These are phyloP conservation scores for Phylloscopus collybita DNA, from an alignment of 2,797 vertebrate genomes.

Conservation along the genomic window DNA sequence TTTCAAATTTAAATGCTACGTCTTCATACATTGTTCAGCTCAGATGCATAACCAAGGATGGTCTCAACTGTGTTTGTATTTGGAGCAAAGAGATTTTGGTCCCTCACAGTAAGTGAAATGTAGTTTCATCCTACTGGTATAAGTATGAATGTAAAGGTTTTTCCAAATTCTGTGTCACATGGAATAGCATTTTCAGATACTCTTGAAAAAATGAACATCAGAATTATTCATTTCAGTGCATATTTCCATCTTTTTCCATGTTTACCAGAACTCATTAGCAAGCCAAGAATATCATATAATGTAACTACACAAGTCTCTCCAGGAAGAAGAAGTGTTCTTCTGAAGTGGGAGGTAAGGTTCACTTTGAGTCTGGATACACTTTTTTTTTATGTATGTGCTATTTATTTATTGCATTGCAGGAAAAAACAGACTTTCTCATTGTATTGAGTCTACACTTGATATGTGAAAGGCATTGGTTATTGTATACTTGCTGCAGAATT, in stretches of 20 bases:
- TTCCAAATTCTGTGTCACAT: background rate
- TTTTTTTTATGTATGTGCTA: background rate
- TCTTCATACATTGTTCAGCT: conserved; percentile 60
- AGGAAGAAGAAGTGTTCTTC: conserved; percentile 71
- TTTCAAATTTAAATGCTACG: conserved; percentile 21
- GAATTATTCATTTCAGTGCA: background rate
- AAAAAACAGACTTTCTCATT: background rate
- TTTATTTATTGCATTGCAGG: background rate
- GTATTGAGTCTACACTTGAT: background rate
- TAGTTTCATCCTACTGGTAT: background rate
- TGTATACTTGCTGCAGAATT: background rate
- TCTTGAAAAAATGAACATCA: background rate
- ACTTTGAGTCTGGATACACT: background rate
- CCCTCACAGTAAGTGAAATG: conserved; percentile 66
- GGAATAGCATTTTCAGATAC: background rate
- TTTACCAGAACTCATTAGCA: conserved; percentile 75
- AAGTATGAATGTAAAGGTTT: background rate
- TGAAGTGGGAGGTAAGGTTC: conserved; percentile 83
- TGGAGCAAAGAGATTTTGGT: conserved; percentile 64
- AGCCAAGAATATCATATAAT: conserved; percentile 67
- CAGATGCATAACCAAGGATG: conserved; percentile 39
- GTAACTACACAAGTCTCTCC: conserved; percentile 7
- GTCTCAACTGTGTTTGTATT: conserved; percentile 47
- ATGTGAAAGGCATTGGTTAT: background rate
- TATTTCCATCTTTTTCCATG: background rate